These are phyloP conservation scores for Pangasianodon gigas DNA, from an alignment of 2,113 vertebrate genomes.

Conservation along the genomic window DNA sequence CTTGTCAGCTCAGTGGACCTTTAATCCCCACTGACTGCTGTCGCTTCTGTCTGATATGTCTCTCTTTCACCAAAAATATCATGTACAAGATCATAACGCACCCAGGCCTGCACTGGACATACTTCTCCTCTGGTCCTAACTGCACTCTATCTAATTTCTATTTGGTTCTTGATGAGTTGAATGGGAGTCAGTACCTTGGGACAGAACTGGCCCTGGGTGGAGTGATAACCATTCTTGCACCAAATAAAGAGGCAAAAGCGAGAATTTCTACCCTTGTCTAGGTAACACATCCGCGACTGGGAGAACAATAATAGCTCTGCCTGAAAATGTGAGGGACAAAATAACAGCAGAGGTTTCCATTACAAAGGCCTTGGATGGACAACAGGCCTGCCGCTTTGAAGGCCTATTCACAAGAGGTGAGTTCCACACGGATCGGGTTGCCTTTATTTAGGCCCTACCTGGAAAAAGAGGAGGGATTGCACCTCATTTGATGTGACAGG, in stretches of 20 bases:
- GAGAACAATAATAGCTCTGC: conserved; percentile 60
- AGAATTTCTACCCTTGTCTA: conserved; percentile 61
- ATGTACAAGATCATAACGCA: conserved; percentile 23
- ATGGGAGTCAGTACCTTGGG: conserved; percentile 51
- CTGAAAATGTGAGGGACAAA: conserved; percentile 66
- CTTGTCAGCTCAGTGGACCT: conserved; percentile 46
- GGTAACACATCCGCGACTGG: conserved; percentile 61
- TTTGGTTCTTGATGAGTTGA: conserved; percentile 59
- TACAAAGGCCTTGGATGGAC: conserved; percentile 59
- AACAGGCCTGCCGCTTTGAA: conserved; percentile 51
- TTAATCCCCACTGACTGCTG: conserved; percentile 40
- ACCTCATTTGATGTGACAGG: conserved; percentile 54
- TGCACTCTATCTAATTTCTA: conserved; percentile 32
- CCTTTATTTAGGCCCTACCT: conserved; percentile 54
- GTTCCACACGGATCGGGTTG: conserved; percentile 55
- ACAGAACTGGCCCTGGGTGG: conserved; percentile 47
- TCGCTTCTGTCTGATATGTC: conserved; percentile 19
- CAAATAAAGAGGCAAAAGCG: conserved; percentile 62
- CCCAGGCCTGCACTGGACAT: not conserved
- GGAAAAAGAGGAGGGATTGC: conserved; percentile 47
- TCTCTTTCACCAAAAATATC: conserved; percentile 48
- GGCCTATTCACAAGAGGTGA: conserved; percentile 53
- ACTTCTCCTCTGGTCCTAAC: not conserved
- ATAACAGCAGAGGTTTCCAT: conserved; percentile 61
- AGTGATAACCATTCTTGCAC: conserved; percentile 53